Evolutionary conservation across 2,113 vertebrate species (phyloP), one percentile per base, ranked within the genome.

Genomic region (Anarrhichthys ocellatus): DNA sequence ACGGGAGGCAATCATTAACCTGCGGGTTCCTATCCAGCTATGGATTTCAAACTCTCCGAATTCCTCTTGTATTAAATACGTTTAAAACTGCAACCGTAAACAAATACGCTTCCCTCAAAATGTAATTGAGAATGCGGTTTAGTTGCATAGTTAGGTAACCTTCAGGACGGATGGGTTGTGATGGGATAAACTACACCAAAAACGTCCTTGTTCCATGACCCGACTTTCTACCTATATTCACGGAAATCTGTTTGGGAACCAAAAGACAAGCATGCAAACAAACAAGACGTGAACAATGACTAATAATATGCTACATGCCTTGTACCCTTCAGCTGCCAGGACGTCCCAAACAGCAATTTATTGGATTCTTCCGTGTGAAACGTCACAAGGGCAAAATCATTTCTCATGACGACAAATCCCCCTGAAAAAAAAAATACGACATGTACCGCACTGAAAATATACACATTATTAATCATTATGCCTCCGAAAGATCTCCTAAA

Each of bases 1-100:
- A 87, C 70, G 61, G 67, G 42, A 75, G 82, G 32, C 54, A 88
- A 93, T 94, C 87, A 94, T 94, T 95, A 92, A 94, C 86, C 59
- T 79, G 27, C 0, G 4, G 15, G 50, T 69, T 91, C 44, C 29
- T 69, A 34, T 77, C 71, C 69, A 73, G 67, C 58, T 36, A 29
- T 34, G 22, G 59, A 73, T 80, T 69, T 77, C 29, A 64, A 74
- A 0, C 70, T 62, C 44, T 69, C 63, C 18, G 2, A 61, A 72
- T 72, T 75, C 38, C 24, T 66, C n/a, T 61, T 13, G 52, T 52
- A 9, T 40, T 34, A 63, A 27, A 56, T 22, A 56, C 56, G 4
- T 59, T 14, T 32, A 34, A 59, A 34, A 61, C 56, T 52, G 24
- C 27, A 27, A 27, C 54, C 1, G 10, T 5, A 58, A 14, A 29